Percentiles rank a stretch among this genome's conserved stretches.
phyloP scores from a whole-genome alignment of 2,113 vertebrate species.

The Grantiella picta region DNA sequence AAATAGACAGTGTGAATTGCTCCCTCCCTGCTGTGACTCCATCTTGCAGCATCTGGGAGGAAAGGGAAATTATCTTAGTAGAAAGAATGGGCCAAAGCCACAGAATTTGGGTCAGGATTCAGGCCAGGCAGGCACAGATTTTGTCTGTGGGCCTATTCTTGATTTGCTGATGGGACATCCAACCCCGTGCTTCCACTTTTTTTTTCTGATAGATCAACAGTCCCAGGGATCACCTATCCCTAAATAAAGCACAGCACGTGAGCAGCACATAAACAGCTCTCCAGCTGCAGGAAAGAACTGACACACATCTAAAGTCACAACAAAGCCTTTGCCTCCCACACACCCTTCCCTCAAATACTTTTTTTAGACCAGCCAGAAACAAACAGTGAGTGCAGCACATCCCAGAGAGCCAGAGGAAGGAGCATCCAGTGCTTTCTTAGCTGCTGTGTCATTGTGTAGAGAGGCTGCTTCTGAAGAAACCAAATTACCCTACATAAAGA shows the following conservation, averaged over 20 bases:
- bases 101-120: background rate
- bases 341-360: background rate
- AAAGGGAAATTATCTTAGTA: background rate
- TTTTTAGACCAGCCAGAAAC: constrained; percentile 29
- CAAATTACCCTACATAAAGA: background rate
- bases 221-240: background rate
- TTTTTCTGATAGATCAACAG: background rate
- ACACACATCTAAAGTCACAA: constrained; percentile 10
- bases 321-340: constrained; percentile 19
- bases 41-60: constrained; percentile 29
- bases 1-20: constrained; percentile 45
- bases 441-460: background rate
- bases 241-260: background rate
- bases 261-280: background rate
- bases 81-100: background rate
- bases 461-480: background rate
- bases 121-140: background rate
- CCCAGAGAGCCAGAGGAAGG: background rate
- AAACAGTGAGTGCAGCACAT: background rate
- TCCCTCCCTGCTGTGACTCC: constrained; percentile 25
- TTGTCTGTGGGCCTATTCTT: background rate
- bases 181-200: background rate
- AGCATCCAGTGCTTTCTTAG: background rate
- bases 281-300: background rate
- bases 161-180: background rate